A percentile compares a stretch with the other conserved stretches of the same genome.
These are phyloP conservation scores for Scaptomyza pallida DNA, from an alignment of 1,140 invertebrate genomes.

Conservation along the genomic window DNA sequence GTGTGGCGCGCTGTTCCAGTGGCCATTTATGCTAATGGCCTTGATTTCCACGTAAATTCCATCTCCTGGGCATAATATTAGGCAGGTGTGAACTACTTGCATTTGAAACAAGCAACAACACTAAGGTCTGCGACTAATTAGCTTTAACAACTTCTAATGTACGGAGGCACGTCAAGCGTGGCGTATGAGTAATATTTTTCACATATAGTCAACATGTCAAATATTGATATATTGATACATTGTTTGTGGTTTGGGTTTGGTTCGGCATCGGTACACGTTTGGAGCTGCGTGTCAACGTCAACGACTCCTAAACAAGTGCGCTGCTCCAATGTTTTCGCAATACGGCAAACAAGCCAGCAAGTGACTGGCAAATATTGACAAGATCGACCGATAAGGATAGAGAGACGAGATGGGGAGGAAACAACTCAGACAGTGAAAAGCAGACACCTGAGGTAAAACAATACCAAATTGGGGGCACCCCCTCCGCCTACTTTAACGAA, in stretches of 20 bases:
- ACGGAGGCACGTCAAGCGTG: constrained; percentile 50
- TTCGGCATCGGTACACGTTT: neutral
- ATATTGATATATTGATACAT: constrained; percentile 50
- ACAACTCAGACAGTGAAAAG: neutral
- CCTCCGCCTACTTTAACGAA: neutral
- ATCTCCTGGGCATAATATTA: constrained; percentile 11
- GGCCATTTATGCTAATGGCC: constrained; percentile 73
- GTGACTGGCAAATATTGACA: constrained; percentile 75
- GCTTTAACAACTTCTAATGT: constrained; percentile 66
- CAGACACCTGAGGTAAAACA: constrained; percentile 16
- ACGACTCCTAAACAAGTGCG: constrained; percentile 69
- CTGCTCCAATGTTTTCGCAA: constrained; percentile 49
- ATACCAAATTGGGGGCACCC: constrained; percentile 1
- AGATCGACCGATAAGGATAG: constrained; percentile 57
- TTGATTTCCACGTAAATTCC: constrained; percentile 67
- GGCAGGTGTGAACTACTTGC: constrained; percentile 77
- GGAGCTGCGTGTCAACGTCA: constrained; percentile 33
- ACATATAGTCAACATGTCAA: constrained; percentile 49
- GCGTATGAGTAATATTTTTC: constrained; percentile 79
- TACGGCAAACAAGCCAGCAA: constrained; percentile 63
- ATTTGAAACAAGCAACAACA: constrained; percentile 40
- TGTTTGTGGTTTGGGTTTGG: neutral
- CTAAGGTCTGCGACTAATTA: constrained; percentile 66
- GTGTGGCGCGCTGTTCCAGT: constrained; percentile 33
- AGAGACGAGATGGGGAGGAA: constrained; percentile 6